Percentiles rank a stretch among this genome's conserved stretches.
Evolutionary conservation across 2,797 vertebrate genomes (phyloP).

Genomic region (Phoebastria nigripes): DNA sequence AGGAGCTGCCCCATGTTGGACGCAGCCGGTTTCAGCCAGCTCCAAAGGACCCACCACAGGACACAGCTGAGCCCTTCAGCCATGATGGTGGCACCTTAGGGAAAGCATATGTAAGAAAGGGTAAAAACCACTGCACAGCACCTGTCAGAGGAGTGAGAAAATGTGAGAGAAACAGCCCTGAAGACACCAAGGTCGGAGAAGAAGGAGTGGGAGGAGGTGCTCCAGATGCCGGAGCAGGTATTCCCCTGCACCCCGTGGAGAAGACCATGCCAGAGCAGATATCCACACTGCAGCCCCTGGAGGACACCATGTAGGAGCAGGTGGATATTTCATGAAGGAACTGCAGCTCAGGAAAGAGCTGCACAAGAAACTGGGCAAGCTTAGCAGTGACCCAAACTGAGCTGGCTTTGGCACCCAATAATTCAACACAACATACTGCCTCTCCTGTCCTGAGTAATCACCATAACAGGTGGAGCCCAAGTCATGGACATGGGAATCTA

Average conservation of each 20-base stretch:
- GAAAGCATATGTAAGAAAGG: background rate
- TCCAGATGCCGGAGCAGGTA: background rate
- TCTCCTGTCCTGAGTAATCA: too few relatives aligned
- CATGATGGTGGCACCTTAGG: background rate
- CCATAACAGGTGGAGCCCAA: background rate
- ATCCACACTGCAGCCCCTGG: background rate
- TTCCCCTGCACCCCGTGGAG: background rate
- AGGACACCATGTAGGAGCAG: background rate
- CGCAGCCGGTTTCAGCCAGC: rapidly evolving
- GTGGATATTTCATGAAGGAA: background rate
- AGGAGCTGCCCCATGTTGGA: background rate
- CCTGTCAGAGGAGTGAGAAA: background rate
- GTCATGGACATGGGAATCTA: background rate
- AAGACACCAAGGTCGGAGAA: background rate
- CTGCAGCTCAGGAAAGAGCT: background rate
- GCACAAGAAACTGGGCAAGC: background rate
- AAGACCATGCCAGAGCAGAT: background rate
- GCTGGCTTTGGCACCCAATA: background rate
- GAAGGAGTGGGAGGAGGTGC: background rate
- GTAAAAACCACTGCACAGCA: background rate
- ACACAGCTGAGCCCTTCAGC: background rate
- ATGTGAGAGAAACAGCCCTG: background rate
- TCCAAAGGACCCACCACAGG: background rate
- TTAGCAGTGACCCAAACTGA: background rate
- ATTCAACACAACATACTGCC: background rate